phyloP scores from a whole-genome alignment of 1,140 invertebrate genomes.

The Hyles vespertilio region DNA sequence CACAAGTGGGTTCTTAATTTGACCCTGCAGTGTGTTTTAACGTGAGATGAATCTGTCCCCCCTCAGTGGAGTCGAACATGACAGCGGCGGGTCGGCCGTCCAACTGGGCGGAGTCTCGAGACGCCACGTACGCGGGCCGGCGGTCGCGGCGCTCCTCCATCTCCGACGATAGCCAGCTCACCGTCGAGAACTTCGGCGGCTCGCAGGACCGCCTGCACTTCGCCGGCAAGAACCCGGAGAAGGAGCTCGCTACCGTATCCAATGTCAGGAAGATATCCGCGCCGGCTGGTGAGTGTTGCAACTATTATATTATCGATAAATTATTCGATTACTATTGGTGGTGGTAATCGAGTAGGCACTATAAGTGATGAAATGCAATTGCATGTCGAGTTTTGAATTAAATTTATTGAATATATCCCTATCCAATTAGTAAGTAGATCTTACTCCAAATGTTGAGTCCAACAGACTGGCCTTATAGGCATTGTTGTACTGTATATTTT shows the following conservation, averaged over 20 bases:
- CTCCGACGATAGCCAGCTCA: conserved; percentile 91
- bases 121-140: conserved; percentile 85
- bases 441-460: too few relatives aligned
- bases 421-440: too few relatives aligned
- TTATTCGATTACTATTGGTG: too few relatives aligned
- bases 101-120: conserved; percentile 87
- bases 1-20: neutral
- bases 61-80: conserved; percentile 3
- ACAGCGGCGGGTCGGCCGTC: conserved; percentile 86
- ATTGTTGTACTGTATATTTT: too few relatives aligned
- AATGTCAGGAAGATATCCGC: conserved; percentile 77
- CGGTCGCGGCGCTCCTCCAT: conserved; percentile 89
- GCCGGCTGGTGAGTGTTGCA: conserved; percentile 59
- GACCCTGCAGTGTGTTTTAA: too few relatives aligned
- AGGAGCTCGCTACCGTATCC: conserved; percentile 76
- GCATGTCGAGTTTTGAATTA: too few relatives aligned
- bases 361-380: too few relatives aligned
- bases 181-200: conserved; percentile 94
- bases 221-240: conserved; percentile 84
- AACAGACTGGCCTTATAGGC: too few relatives aligned
- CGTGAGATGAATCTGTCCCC: too few relatives aligned
- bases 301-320: too few relatives aligned
- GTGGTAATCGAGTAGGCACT: too few relatives aligned
- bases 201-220: conserved; percentile 86
- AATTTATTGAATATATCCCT: too few relatives aligned